A percentile compares a stretch with the other conserved stretches of the same genome.
These are phyloP conservation scores for Stichopus horrens DNA, from an alignment of 53 echinoderm and acorn worm species.

Conservation along the genomic window DNA sequence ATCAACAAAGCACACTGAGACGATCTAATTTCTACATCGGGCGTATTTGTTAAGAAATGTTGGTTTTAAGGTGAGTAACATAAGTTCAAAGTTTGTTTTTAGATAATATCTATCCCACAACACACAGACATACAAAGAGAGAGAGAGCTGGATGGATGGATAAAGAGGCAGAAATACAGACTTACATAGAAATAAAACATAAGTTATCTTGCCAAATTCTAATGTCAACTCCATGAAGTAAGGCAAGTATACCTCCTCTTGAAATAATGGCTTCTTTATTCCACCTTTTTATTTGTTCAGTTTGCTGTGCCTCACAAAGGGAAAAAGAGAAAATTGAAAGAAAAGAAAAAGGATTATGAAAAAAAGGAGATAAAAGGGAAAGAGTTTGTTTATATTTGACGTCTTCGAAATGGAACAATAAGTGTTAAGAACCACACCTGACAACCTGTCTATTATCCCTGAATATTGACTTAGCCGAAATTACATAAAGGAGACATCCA, in stretches of 20 bases:
- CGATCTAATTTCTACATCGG: conserved; percentile 1
- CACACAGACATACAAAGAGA: too few species aligned
- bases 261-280: background rate
- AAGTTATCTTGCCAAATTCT: background rate
- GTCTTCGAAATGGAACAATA: background rate
- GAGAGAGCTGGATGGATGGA: too few species aligned
- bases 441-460: background rate
- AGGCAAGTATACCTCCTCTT: background rate
- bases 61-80: conserved; percentile 27
- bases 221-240: background rate
- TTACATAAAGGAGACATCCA: background rate
- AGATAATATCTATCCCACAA: conserved; percentile 13
- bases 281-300: background rate
- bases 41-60: conserved; percentile 12
- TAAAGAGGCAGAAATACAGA: too few species aligned
- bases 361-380: background rate
- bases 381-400: background rate
- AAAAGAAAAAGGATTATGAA: too few species aligned
- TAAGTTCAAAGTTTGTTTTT: conserved; percentile 31
- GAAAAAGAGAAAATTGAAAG: too few species aligned
- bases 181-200: background rate
- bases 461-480: background rate
- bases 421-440: background rate
- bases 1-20: too few species aligned
- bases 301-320: too few species aligned